Percentiles rank a stretch among this genome's conserved stretches.
Evolutionary conservation across 2,888 invertebrate species (phyloP).

Genomic region (Orthonychiurus folsomi): DNA sequence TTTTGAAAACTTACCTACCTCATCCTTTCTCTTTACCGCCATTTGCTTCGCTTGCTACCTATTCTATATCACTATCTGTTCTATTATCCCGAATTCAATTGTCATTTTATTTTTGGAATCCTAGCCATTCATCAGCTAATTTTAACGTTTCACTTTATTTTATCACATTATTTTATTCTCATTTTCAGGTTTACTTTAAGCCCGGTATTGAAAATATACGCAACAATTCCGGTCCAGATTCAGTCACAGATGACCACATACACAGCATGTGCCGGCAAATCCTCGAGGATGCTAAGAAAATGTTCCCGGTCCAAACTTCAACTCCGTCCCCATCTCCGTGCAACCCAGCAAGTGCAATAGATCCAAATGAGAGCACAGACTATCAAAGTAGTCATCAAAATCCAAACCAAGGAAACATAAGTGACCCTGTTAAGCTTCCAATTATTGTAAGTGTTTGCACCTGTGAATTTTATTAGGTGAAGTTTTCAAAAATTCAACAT

Average conservation of each 20-base stretch:
- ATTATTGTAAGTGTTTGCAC: conserved; percentile 25
- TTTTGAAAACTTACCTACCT: too few relatives aligned
- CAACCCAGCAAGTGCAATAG: conserved; percentile 38
- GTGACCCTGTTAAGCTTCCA: conserved; percentile 37
- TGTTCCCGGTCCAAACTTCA: conserved; percentile 50
- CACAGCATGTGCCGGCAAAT: conserved; percentile 65
- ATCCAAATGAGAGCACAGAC: conserved; percentile 31
- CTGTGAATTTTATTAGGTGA: background rate
- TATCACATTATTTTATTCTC: conserved; percentile 12
- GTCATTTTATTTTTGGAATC: too few relatives aligned
- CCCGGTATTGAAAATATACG: conserved; percentile 69
- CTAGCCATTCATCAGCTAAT: too few relatives aligned
- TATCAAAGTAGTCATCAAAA: conserved; percentile 35
- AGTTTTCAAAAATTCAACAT: conserved; percentile 18
- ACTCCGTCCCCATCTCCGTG: conserved; percentile 40
- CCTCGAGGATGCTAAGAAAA: conserved; percentile 65
- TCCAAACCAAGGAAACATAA: conserved; percentile 20
- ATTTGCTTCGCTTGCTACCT: too few relatives aligned
- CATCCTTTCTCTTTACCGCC: too few relatives aligned
- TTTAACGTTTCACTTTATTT: background rate
- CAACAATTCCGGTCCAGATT: conserved; percentile 63
- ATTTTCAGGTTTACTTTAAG: conserved; percentile 62
- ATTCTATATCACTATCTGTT: too few relatives aligned
- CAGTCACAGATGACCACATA: conserved; percentile 63
- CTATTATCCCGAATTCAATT: too few relatives aligned